Evolutionary conservation across 2,113 vertebrate species (phyloP).

Genomic region (Clarias macrocephalus): DNA sequence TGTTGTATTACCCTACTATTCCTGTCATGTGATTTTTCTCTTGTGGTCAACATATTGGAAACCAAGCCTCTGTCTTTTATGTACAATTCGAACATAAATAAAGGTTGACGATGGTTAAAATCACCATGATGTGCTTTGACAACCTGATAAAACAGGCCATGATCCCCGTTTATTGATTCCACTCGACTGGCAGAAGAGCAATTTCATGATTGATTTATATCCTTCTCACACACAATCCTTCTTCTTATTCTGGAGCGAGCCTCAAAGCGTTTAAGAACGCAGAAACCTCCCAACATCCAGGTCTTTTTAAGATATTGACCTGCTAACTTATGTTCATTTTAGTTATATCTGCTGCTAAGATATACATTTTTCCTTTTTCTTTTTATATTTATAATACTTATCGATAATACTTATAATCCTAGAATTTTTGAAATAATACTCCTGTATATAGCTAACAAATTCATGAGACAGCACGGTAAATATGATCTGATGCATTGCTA

Average conservation of each 20-base stretch:
- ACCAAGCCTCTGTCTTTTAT: background rate
- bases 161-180: background rate
- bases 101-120: background rate
- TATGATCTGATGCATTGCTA: no score
- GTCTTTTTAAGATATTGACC: no score
- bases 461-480: no score
- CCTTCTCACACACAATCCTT: background rate
- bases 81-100: background rate
- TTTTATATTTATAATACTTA: no score
- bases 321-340: no score
- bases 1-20: background rate
- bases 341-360: no score
- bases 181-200: background rate
- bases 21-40: background rate
- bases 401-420: no score
- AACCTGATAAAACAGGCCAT: background rate
- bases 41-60: background rate
- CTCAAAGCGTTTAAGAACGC: background rate
- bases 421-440: no score
- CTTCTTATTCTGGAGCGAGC: background rate
- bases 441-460: no score
- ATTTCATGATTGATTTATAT: background rate
- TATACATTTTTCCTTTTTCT: no score
- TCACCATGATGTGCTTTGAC: background rate
- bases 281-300: background rate